Evolutionary conservation across 2,797 vertebrate species (phyloP), one percentile per base, ranked within the genome.

Genomic region (Peromyscus eremicus): DNA sequence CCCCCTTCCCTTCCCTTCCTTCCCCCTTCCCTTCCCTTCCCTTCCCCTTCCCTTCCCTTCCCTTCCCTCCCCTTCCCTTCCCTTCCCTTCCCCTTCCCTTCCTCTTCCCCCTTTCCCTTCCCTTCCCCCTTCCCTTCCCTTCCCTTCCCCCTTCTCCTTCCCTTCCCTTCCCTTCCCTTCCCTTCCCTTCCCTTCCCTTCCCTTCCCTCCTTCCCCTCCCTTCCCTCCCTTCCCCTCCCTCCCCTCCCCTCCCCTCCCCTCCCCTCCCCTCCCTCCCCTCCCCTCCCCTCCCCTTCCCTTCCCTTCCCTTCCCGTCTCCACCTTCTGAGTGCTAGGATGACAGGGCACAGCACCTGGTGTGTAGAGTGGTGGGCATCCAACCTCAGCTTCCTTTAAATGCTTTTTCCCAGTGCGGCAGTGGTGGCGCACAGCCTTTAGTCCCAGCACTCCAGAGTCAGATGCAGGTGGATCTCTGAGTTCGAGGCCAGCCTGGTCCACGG

Each of bases 1-100:
- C 6, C 2, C 17, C 1, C 5, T 5, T 3, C 0, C 8, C 17
- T 19, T 49, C 52, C 6, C 82, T 1, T n/a, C 8, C 6, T n/a
- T n/a, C n/a, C n/a, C n/a, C n/a, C 82, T 1, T n/a, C n/a, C n/a
- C n/a, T n/a, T n/a, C n/a, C n/a, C 2, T 12, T 6, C 10, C 5
- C 0, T 23, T 25, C 0, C 27, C 46, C 46, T 1, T 19, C 10
- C 46, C 6, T n/a, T n/a, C 0, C 11, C 32, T 3, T 29, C 6
- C 8, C 13, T 8, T 1, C 21, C 43, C 6, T 52, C n/a, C n/a
- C 9, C 16, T 55, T 3, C 3, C n/a, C 52, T 57, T 10, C 11
- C 17, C 52, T 12, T 7, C 6, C 43, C 7, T 46, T 43, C 6
- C 6, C 43, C 46, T 7, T 7, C 43, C 43, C 7, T 55, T 2